Evolutionary conservation across 2,797 vertebrate genomes (phyloP), one percentile per base, ranked within the genome.

Genomic region (Setipinna tenuifilis): DNA sequence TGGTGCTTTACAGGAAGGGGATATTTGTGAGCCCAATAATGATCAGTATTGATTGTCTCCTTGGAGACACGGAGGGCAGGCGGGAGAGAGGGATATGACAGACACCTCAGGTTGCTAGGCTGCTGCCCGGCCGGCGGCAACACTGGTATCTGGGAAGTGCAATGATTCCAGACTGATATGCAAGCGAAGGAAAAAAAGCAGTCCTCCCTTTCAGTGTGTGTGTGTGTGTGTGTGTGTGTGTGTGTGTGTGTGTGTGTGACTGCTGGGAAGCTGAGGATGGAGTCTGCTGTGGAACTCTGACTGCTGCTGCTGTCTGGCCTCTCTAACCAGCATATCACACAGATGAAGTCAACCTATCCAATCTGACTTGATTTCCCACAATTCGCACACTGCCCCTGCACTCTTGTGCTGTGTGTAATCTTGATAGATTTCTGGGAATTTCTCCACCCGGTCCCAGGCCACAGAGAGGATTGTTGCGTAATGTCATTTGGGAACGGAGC

Each of bases 21-120:
- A 90, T 92, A 92, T 92, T 91, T 93, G 90, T 92, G 90, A 92
- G 91, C 89, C 89, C 91, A 92, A 85, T 90, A 92, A 91, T 94
- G 91, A 95, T 94, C 92, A 91, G 88, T 93, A 95, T 95, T 82
- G 94, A 95, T 95, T 93, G 92, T 91, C 85, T 83, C 85, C 83
- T 90, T 86, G 81, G 88, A 87, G 88, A 89, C 87, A 75, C 6
- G 61, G 85, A 81, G 71, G 35, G 35, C 71, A 44, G 71, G 82
- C 68, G 85, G 82, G 85, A 82, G 85, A 83, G 71, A 86, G 71
- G 14, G 80, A 57, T 78, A 87, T 85, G 85, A 90, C 71, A 82
- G 89, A 89, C 87, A 87, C 89, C 85, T 90, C 89, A 90, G 90
- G 91, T 93, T 93, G 90, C 90, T 92, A 91, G 89, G 92, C 91